A percentile compares a stretch with the other conserved stretches of the same genome.
These are phyloP conservation scores for Fukomys damarensis DNA, from an alignment of 2,113 vertebrate species.

Conservation along the genomic window DNA sequence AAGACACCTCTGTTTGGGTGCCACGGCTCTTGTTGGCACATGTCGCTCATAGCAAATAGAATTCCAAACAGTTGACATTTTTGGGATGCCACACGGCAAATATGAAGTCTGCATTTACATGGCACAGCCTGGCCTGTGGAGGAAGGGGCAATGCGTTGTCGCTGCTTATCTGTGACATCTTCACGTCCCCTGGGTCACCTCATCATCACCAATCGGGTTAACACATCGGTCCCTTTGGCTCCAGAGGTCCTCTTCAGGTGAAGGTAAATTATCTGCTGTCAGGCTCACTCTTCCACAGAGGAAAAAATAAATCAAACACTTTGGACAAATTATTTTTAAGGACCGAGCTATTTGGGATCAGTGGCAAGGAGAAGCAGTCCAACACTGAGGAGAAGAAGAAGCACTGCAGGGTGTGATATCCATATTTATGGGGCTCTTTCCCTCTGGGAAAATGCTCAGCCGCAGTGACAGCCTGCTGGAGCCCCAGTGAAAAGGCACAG, in stretches of 20 bases:
- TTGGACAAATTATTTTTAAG: neutral
- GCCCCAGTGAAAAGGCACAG: neutral
- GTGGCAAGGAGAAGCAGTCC: neutral
- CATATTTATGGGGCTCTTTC: neutral
- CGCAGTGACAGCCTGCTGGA: neutral
- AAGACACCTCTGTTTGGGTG: slow-evolving; percentile 38
- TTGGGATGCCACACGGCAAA: neutral
- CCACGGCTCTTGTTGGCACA: slow-evolving; percentile 22
- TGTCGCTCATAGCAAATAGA: slow-evolving; percentile 45
- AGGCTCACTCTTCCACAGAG: neutral
- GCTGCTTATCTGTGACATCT: neutral
- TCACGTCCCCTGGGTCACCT: neutral
- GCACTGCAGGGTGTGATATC: neutral
- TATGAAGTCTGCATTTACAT: neutral
- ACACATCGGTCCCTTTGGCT: neutral
- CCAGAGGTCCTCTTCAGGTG: neutral
- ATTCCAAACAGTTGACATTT: neutral
- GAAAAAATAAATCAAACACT: slow-evolving; percentile 9
- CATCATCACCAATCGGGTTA: neutral
- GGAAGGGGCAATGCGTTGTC: neutral
- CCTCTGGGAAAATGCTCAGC: neutral
- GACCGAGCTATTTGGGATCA: neutral
- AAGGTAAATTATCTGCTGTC: neutral
- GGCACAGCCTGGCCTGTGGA: neutral
- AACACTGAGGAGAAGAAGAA: neutral